Conservation (phyloP, 2,888 invertebrate species). For the Xestobium rufovillosum region DNA sequence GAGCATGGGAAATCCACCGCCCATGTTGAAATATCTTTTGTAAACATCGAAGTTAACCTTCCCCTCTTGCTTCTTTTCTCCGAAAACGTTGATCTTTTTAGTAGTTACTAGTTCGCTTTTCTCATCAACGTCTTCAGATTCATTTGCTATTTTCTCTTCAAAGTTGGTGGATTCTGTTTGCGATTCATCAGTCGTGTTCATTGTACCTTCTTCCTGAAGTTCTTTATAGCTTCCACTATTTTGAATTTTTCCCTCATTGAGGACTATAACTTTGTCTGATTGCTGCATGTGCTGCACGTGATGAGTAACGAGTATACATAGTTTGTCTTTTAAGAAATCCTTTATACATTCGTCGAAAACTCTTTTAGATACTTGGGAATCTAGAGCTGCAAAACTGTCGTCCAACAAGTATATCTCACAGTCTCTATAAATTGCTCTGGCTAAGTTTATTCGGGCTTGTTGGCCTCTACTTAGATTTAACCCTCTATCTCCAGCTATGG, state of each 20-base stretch:
- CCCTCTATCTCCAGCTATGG: constrained; percentile 69
- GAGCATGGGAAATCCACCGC: constrained; percentile 26
- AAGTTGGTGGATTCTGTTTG: neutral
- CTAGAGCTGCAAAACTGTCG: constrained; percentile 85
- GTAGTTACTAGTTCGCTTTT: no score
- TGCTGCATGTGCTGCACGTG: constrained; percentile 56
- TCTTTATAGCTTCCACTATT: constrained; percentile 24
- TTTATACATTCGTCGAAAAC: constrained; percentile 72
- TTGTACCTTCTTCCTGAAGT: constrained; percentile 14
- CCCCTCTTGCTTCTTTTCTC: constrained; percentile 31
- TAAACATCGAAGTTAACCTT: constrained; percentile 28
- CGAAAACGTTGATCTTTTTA: constrained; percentile 25
- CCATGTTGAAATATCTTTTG: constrained; percentile 29
- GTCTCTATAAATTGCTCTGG: constrained; percentile 73
- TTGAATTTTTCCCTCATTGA: constrained; percentile 20
- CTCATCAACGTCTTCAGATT: no score
- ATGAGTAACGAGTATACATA: constrained; percentile 66
- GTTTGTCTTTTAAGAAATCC: constrained; percentile 54
- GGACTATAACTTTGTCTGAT: constrained; percentile 27
- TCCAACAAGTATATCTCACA: constrained; percentile 79
- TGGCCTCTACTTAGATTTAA: constrained; percentile 70
- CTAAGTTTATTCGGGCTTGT: constrained; percentile 77
- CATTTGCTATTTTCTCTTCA: no score
- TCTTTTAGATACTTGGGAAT: constrained; percentile 76
- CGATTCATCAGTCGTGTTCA: constrained; percentile 4